phyloP scores from a whole-genome alignment of 2,797 vertebrate species.

The Natrix natrix region DNA sequence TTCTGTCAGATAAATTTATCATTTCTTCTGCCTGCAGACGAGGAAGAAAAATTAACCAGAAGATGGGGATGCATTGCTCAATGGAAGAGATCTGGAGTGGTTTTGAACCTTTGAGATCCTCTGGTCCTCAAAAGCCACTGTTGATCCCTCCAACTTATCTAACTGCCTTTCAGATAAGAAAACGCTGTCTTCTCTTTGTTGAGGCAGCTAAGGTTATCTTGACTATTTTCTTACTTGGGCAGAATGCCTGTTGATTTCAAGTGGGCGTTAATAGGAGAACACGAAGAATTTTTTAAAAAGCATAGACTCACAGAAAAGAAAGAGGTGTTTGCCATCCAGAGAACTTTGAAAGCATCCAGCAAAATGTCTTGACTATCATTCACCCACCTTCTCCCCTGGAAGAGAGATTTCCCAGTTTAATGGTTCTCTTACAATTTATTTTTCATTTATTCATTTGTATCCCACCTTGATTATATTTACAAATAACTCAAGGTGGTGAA shows the following conservation, averaged over 20 bases:
- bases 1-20: background rate
- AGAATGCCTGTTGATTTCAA: constrained; percentile 25
- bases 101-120: background rate
- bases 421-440: background rate
- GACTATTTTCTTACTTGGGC: background rate
- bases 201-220: constrained; percentile 7
- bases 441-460: background rate
- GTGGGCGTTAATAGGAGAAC: background rate
- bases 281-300: background rate
- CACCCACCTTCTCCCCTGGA: background rate
- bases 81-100: background rate
- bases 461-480: background rate
- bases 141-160: background rate
- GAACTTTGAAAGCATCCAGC: background rate
- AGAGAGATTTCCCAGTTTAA: background rate
- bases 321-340: constrained; percentile 20
- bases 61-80: background rate
- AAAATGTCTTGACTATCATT: background rate
- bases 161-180: background rate
- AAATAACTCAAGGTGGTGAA: background rate
- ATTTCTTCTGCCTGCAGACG: background rate
- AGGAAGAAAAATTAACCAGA: background rate
- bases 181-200: background rate
- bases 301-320: background rate
- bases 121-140: background rate